Percentiles rank a stretch among this genome's conserved stretches.
Evolutionary conservation across 2,113 vertebrate species (phyloP).

Genomic region (Climacteris rufus): DNA sequence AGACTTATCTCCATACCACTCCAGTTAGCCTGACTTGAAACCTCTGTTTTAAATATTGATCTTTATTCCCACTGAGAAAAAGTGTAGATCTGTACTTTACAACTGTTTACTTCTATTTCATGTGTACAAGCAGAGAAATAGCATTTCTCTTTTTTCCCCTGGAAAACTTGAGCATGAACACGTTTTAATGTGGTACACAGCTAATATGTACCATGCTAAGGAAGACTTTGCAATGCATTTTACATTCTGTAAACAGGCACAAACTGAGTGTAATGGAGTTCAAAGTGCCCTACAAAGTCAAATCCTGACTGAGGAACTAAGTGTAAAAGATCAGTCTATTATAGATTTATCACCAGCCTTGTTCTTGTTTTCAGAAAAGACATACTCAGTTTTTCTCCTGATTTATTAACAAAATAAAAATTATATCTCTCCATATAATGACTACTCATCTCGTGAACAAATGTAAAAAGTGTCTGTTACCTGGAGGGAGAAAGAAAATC

Average conservation of each 20-base stretch:
- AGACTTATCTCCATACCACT: background rate
- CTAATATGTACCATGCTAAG: background rate
- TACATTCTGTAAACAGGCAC: background rate
- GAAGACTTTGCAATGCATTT: background rate
- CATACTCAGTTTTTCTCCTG: background rate
- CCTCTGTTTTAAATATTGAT: fast-evolving
- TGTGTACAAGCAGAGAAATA: background rate
- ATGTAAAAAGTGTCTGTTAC: background rate
- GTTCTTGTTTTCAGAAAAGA: background rate
- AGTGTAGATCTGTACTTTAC: background rate
- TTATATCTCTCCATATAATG: background rate
- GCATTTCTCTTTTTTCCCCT: background rate
- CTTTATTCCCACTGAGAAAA: background rate
- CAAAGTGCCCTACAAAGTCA: background rate
- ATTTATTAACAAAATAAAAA: background rate
- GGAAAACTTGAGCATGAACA: background rate
- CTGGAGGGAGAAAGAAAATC: background rate
- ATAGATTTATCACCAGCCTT: background rate
- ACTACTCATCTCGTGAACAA: background rate
- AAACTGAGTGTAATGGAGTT: background rate
- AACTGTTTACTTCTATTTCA: background rate
- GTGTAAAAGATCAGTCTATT: background rate
- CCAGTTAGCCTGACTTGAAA: background rate
- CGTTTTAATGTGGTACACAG: background rate
- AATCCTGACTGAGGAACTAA: background rate